Evolutionary conservation across 2,888 invertebrate genomes (phyloP).

Genomic region (Cheilosia vernalis): DNA sequence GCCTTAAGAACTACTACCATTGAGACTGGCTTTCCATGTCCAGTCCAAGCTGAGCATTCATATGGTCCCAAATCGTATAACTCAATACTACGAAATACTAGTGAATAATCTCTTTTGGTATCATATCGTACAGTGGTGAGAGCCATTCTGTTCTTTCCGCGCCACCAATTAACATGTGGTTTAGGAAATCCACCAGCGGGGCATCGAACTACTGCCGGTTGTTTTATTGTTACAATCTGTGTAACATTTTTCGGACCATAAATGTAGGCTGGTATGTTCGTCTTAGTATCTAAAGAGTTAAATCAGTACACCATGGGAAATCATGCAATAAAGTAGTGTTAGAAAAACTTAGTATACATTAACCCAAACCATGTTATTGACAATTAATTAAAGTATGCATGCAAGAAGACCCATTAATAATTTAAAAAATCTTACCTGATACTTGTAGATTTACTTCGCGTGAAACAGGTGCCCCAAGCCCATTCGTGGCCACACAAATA

Average conservation of each 20-base stretch:
- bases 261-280: slow-evolving; percentile 85
- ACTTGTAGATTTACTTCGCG: slow-evolving; percentile 89
- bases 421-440: slow-evolving; percentile 86
- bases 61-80: slow-evolving; percentile 92
- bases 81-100: slow-evolving; percentile 89
- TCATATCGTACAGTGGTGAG: slow-evolving; percentile 85
- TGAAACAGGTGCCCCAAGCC: slow-evolving; percentile 87
- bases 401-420: slow-evolving; percentile 14
- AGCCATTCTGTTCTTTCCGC: slow-evolving; percentile 90
- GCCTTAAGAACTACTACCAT: slow-evolving; percentile 90
- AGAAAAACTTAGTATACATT: slow-evolving; percentile 42
- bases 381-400: slow-evolving; percentile 41
- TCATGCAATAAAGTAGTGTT: slow-evolving; percentile 69
- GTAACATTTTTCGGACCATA: slow-evolving; percentile 87
- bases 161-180: slow-evolving; percentile 94
- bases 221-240: slow-evolving; percentile 88
- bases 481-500: slow-evolving; percentile 93
- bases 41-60: slow-evolving; percentile 95
- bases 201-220: slow-evolving; percentile 89
- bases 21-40: slow-evolving; percentile 89
- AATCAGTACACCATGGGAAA: slow-evolving; percentile 30
- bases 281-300: slow-evolving; percentile 47
- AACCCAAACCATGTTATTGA: slow-evolving; percentile 76
- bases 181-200: slow-evolving; percentile 92
- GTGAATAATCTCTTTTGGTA: slow-evolving; percentile 89